Conservation (phyloP, 1,140 invertebrate species). For the Augochlora pura region DNA sequence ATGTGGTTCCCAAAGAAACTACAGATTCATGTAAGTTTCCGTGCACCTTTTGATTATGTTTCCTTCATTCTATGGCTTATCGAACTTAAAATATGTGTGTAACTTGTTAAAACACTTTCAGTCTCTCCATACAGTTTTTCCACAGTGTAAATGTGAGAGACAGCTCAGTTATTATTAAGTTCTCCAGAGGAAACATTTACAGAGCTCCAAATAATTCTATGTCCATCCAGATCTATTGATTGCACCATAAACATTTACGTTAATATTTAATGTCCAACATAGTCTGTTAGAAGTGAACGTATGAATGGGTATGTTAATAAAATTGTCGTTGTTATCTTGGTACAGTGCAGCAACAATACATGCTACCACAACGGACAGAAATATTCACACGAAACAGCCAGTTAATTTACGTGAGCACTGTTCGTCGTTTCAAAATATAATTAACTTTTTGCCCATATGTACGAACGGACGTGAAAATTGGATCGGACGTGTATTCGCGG, state of each 20-base stretch:
- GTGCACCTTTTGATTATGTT: constrained; percentile 1
- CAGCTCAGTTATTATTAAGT: not conserved
- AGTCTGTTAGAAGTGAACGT: not conserved
- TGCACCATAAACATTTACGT: constrained; percentile 34
- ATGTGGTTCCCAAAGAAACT: constrained; percentile 13
- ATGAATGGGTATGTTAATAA: not conserved
- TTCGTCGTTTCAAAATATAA: constrained; percentile 19
- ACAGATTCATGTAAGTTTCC: not conserved
- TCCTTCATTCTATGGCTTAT: constrained; percentile 13
- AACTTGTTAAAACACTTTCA: not conserved
- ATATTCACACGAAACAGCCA: constrained; percentile 16
- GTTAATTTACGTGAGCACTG: constrained; percentile 24
- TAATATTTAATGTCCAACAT: constrained; percentile 6
- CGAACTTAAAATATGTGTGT: constrained; percentile 15
- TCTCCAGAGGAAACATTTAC: constrained; percentile 11
- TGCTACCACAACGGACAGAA: not conserved
- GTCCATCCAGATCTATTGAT: constrained; percentile 18
- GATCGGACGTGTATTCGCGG: constrained; percentile 41
- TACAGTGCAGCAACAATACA: not conserved
- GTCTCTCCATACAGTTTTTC: not conserved
- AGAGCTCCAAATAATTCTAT: constrained; percentile 9
- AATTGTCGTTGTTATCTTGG: constrained; percentile 27
- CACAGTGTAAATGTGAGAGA: constrained; percentile 7
- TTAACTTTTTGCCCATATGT: constrained; percentile 42
- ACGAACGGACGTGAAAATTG: constrained; percentile 21